A percentile compares a stretch with the other conserved stretches of the same genome.
Evolutionary conservation across 2,797 vertebrate genomes (phyloP).

Genomic region (Enteromius anoplus): DNA sequence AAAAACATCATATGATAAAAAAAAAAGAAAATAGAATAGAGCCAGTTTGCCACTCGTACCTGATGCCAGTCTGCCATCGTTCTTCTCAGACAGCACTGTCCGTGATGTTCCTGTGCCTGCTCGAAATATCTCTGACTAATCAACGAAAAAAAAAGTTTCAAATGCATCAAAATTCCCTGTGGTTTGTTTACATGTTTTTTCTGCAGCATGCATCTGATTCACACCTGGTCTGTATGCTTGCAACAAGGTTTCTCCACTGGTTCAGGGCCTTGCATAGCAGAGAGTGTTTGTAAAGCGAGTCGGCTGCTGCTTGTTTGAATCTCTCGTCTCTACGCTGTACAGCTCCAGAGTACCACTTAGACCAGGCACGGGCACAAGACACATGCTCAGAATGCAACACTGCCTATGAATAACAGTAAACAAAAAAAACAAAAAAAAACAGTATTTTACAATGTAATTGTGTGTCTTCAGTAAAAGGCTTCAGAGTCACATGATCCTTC

Average conservation of each 20-base stretch:
- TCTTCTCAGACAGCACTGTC: slow-evolving; percentile 65
- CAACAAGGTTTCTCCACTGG: slow-evolving; percentile 78
- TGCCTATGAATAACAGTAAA: slow-evolving; percentile 73
- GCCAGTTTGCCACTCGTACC: slow-evolving; percentile 70
- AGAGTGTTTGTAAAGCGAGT: slow-evolving; percentile 57
- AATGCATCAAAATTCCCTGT: background rate
- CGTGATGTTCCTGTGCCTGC: slow-evolving; percentile 71
- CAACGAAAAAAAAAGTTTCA: background rate
- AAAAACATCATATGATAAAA: slow-evolving; percentile 4
- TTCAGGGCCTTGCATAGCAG: slow-evolving; percentile 72
- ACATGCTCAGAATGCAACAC: slow-evolving; percentile 76
- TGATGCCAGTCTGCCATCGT: slow-evolving; percentile 83
- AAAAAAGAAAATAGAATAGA: background rate
- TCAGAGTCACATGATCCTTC: background rate
- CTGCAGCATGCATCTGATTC: background rate
- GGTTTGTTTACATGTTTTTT: background rate
- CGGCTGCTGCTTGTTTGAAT: slow-evolving; percentile 66
- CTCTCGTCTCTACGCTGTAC: slow-evolving; percentile 63
- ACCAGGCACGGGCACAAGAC: slow-evolving; percentile 74
- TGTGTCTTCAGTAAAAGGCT: background rate
- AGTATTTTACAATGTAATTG: no score
- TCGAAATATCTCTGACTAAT: slow-evolving; percentile 61
- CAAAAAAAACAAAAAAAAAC: no score
- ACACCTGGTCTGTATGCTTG: slow-evolving; percentile 65
- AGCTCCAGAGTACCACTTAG: slow-evolving; percentile 72